Evolutionary conservation across 2,113 vertebrate genomes (phyloP).

Genomic region (Eonycteris spelaea): DNA sequence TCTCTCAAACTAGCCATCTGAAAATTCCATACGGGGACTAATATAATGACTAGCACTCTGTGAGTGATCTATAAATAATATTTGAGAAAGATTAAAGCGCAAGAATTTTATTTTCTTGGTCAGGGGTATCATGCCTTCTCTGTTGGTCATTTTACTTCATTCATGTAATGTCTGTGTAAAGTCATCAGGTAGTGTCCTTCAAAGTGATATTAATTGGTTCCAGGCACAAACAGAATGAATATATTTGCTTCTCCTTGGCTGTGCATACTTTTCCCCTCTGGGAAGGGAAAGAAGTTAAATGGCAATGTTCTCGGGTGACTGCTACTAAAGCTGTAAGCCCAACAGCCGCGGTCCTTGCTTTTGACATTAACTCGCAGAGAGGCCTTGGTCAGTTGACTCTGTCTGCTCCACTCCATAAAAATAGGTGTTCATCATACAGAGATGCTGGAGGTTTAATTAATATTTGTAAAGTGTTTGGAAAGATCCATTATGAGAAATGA

Average conservation of each 20-base stretch:
- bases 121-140: not conserved
- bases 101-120: not conserved
- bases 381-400: not conserved
- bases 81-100: not conserved
- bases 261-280: slow-evolving; percentile 4
- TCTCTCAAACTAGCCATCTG: not conserved
- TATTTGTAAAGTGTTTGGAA: not conserved
- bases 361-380: not conserved
- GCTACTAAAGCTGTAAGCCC: not conserved
- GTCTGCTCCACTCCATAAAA: not conserved
- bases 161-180: not conserved
- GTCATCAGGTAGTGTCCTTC: slow-evolving; percentile 14
- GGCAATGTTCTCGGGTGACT: not conserved
- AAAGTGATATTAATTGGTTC: not conserved
- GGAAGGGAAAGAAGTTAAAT: slow-evolving; percentile 42
- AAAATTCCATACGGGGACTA: not conserved
- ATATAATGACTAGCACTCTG: not conserved
- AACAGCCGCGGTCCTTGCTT: not conserved
- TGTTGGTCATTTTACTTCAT: not conserved
- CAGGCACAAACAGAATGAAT: slow-evolving; percentile 41
- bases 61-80: not conserved
- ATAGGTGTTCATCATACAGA: not conserved
- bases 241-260: slow-evolving; percentile 36
- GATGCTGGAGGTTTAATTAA: slow-evolving; percentile 15
- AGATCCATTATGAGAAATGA: slow-evolving; percentile 5